Evolutionary conservation across 53 echinoderm and acorn worm species (phyloP).

Genomic region (Zoroaster sp.): DNA sequence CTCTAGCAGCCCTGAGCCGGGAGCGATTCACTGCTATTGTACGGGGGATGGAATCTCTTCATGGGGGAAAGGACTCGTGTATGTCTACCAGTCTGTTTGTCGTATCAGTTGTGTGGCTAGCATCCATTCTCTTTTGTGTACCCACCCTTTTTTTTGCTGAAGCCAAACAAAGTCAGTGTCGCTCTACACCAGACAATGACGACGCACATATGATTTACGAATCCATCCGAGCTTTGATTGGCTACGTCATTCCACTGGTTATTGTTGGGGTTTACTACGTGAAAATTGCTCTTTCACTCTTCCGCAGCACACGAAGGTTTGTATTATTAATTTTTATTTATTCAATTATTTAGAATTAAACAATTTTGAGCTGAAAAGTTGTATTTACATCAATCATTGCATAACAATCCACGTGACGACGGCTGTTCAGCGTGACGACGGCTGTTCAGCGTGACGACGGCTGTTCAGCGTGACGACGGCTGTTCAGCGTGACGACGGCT

Average conservation of each 20-base stretch:
- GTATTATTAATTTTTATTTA: not conserved
- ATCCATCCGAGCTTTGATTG: not conserved
- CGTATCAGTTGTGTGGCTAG: slow-evolving; percentile 58
- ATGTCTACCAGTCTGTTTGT: slow-evolving; percentile 39
- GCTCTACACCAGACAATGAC: not conserved
- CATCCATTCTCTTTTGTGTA: slow-evolving; percentile 23
- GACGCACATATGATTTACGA: not conserved
- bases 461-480: too few relatives aligned
- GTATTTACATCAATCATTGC: too few relatives aligned
- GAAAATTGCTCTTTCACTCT: slow-evolving; percentile 28
- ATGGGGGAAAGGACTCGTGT: slow-evolving; percentile 1
- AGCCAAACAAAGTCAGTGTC: not conserved
- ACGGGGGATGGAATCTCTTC: slow-evolving; percentile 43
- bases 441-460: too few relatives aligned
- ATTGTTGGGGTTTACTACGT: slow-evolving; percentile 27
- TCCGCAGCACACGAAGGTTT: slow-evolving; percentile 30
- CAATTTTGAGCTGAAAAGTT: too few relatives aligned
- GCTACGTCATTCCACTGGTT: slow-evolving; percentile 24
- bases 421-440: too few relatives aligned
- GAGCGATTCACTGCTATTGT: slow-evolving; percentile 82
- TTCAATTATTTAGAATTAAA: too few relatives aligned
- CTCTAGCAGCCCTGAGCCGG: slow-evolving; percentile 74
- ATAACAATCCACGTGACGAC: too few relatives aligned
- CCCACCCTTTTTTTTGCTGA: slow-evolving; percentile 62
- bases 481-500: too few relatives aligned